Base-by-base conservation (phyloP, 2,113 vertebrate genomes). In the Petromus typicus region DNA sequence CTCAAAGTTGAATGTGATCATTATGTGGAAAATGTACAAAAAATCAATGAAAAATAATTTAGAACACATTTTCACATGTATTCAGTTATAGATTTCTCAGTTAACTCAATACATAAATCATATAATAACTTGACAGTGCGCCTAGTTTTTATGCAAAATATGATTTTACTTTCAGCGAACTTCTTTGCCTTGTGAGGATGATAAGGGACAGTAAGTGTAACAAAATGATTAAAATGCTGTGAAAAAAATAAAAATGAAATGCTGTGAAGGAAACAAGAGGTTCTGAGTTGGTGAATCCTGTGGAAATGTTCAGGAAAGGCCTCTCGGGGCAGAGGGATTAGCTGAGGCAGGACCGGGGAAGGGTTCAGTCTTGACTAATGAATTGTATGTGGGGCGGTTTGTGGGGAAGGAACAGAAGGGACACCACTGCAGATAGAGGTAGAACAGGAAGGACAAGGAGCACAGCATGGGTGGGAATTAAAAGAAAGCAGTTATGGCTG, bases 61-160 rank as follows among this genome's bases (percentile, higher is more conserved):
- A 83, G 37, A 90, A 83, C 32, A 90, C 10, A 18, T 67, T 89
- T 93, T 76, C 61, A 54, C 17, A 56, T 34, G 8, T 45, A 40
- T 93, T 84, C 23, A 79, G 32, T 84, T 93, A 51, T 37, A 34
- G 20, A 63, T 91, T 90, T 86, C 51, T 93, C 54, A 83, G 14
- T 56, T 56, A 56, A 64, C 69, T 66, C 16, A 57, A 54, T 2
- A 63, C 16, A 32, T 10, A 86, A 93, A 54, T 37, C n/a, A n/a
- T n/a, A n/a, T n/a, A n/a, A 69, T 64, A 76, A 57, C 45, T 37
- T 51, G 57, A 23, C 32, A 76, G 14, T 16, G 12, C 17, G 63
- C 6, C 64, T 93, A 78, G 34, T 37, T 32, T 61, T 37, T 48
- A 2, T 61, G 89, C 30, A 32, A 89, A 5, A 12, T 45, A 7